Evolutionary conservation across 2,797 vertebrate species (phyloP), one percentile per base, ranked within the genome.

Genomic region (Schizopygopsis pylzovi): DNA sequence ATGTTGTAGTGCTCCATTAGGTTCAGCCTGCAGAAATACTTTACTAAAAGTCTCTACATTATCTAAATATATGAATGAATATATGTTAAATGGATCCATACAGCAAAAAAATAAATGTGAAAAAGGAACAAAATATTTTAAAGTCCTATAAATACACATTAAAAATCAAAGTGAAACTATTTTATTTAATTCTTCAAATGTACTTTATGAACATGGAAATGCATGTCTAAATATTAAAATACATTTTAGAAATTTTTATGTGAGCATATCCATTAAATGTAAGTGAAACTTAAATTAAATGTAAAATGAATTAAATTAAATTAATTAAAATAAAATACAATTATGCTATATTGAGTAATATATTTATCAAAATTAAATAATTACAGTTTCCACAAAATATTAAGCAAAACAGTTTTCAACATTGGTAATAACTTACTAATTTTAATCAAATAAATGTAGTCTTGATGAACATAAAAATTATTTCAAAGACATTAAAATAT

Each of bases 1-100:
- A 78, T 79, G 47, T 61, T 85, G 54, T 65, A 61, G 15, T 52
- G 28, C 70, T 73, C 52, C 13, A 65, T 77, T 77, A 78, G 22
- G 28, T 68, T 52, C 20, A 47, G 45, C 11, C 43, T 52, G 45
- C 6, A 33, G 28, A 67, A 52, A 68, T 81, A 39, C 22, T 81
- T 7, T 37, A 39, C 52, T 16, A 68, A 68, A 67, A 67, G 28
- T 4, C 41, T 45, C 6, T 49, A 33, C 11, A 37, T 22, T 67
- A 80, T 80, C 25, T 67, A 20, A 65, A 33, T 22, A 2, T 67
- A 20, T 67, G 7, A 33, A 59, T 77, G 3, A 56, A 56, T n/a
- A 37, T 15, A n/a, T 41, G 3, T 56, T 56, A 7, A 65, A 33
- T 3, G 2, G 10, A 76, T 5, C 0, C 49, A 54, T 37, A 37